Conservation (phyloP, 2,797 vertebrate species). For the Falco concolor region DNA sequence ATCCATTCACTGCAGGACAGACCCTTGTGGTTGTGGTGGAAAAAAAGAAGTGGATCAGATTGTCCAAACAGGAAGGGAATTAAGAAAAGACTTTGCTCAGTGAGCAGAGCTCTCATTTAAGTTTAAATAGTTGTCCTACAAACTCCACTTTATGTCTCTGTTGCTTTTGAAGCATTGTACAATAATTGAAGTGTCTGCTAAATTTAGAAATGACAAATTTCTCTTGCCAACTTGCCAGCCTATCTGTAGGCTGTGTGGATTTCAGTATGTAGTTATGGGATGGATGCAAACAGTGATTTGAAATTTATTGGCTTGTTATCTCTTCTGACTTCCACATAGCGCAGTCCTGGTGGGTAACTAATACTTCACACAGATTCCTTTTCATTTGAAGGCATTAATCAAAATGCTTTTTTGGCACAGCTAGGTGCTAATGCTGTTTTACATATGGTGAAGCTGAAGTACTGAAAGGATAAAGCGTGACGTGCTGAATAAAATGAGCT, state of each 20-base stretch:
- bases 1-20: constrained; percentile 47
- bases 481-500: neutral
- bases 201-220: constrained; percentile 19
- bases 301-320: neutral
- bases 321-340: neutral
- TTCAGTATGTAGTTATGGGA: neutral
- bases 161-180: neutral
- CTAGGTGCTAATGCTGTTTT: neutral
- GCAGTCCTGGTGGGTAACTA: neutral
- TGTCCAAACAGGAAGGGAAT: constrained; percentile 48
- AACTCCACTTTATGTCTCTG: neutral
- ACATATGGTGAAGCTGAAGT: neutral
- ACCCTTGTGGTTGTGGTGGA: neutral
- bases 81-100: constrained; percentile 23
- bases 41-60: constrained; percentile 10
- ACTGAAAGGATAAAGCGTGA: neutral
- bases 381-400: neutral
- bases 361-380: neutral
- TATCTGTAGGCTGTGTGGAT: neutral
- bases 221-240: neutral
- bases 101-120: neutral
- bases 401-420: neutral
- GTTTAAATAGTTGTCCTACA: neutral
- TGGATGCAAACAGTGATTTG: neutral
- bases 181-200: constrained; percentile 18